phyloP scores from a whole-genome alignment of 2,797 vertebrate species.

The Nannoperca obscura region DNA sequence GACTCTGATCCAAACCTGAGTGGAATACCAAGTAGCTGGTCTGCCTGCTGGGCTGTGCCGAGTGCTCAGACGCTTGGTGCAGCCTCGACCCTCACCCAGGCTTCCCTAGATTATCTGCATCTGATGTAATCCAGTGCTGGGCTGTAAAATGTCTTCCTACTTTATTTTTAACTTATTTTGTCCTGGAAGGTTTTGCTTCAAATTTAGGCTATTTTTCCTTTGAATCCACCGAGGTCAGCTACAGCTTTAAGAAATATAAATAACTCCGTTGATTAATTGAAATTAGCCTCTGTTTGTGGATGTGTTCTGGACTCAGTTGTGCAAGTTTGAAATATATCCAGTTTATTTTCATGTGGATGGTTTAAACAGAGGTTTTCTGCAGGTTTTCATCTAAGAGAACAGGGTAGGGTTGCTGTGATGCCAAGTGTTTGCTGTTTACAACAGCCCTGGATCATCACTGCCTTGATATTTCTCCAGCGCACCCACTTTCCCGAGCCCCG shows the following conservation, averaged over 20 bases:
- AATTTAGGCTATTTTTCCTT: not conserved
- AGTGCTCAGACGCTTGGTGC: slow-evolving; percentile 52
- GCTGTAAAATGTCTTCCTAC: slow-evolving; percentile 6
- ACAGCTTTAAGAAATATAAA: not conserved
- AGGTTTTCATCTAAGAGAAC: not conserved
- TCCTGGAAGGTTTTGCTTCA: not conserved
- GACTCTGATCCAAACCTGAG: slow-evolving; percentile 74
- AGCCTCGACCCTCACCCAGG: slow-evolving; percentile 40
- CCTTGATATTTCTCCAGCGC: slow-evolving; percentile 21
- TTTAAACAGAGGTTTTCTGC: not conserved
- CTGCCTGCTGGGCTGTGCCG: slow-evolving; percentile 55
- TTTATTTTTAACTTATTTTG: slow-evolving; percentile 26
- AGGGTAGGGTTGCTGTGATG: not conserved
- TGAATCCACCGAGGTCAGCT: not conserved
- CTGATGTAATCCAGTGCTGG: slow-evolving; percentile 57
- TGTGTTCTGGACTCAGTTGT: not conserved
- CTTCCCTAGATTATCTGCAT: slow-evolving; percentile 58
- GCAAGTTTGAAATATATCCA: not conserved
- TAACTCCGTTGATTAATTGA: not conserved
- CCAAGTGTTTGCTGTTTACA: slow-evolving; percentile 9
- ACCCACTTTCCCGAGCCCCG: not conserved
- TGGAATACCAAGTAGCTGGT: slow-evolving; percentile 83
- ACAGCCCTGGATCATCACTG: not conserved
- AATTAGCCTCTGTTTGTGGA: not conserved
- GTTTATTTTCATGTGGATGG: not conserved